Conservation (phyloP, 2,113 vertebrate species). For the Prietella phreatophila region DNA sequence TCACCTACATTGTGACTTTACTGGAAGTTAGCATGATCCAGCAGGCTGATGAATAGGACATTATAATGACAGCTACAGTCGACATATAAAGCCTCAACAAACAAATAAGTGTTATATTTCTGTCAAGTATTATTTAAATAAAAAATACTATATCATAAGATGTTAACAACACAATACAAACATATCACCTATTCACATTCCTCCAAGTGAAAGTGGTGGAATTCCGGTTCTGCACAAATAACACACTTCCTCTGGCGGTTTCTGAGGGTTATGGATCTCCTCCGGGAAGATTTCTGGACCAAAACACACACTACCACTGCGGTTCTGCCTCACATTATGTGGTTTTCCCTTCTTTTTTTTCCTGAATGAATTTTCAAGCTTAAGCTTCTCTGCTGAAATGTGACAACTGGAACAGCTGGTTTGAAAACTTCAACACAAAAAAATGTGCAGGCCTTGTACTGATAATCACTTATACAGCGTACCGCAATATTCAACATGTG, state of each 20-base stretch:
- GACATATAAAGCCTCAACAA: neutral
- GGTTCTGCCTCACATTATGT: slow-evolving; percentile 30
- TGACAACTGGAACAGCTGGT: slow-evolving; percentile 35
- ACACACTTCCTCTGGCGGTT: slow-evolving; percentile 21
- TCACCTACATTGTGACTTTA: neutral
- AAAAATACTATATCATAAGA: neutral
- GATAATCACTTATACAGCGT: neutral
- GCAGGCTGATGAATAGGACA: no score
- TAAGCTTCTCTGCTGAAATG: slow-evolving; percentile 15
- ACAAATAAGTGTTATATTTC: neutral
- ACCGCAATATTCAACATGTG: neutral
- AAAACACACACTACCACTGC: slow-evolving; percentile 17
- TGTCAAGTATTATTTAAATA: neutral
- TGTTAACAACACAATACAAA: slow-evolving; percentile 3
- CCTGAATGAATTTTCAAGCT: slow-evolving; percentile 18
- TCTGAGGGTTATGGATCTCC: slow-evolving; percentile 18
- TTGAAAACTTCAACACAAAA: slow-evolving; percentile 1
- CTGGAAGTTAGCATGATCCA: neutral
- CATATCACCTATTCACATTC: slow-evolving; percentile 23
- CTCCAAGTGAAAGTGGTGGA: neutral
- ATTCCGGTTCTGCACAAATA: slow-evolving; percentile 16
- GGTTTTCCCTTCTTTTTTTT: slow-evolving; percentile 13
- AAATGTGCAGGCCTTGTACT: slow-evolving; percentile 15
- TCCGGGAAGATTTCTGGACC: slow-evolving; percentile 26
- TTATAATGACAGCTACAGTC: neutral